These are phyloP conservation scores for Pissodes strobi DNA, from an alignment of 1,140 invertebrate species.

Conservation along the genomic window DNA sequence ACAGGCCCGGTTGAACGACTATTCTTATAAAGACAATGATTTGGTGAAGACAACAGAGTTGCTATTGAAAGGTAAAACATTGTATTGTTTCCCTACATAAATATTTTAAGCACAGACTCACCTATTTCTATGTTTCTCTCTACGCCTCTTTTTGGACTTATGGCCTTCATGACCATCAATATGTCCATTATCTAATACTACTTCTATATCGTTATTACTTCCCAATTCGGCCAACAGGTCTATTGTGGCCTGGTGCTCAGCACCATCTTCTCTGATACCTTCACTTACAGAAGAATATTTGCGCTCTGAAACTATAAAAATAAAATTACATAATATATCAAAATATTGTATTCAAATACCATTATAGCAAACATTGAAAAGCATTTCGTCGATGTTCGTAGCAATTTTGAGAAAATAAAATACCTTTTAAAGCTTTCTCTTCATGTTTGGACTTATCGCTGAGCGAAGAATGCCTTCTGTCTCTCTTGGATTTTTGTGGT, in stretches of 20 bases:
- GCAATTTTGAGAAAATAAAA: not conserved
- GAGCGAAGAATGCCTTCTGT: conserved; percentile 11
- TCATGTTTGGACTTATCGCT: conserved; percentile 11
- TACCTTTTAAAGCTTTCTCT: conserved; percentile 12
- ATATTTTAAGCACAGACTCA: too few relatives aligned
- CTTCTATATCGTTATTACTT: conserved; percentile 34
- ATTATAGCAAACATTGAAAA: not conserved
- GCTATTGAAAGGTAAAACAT: too few relatives aligned
- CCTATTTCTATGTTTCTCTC: conserved; percentile 70
- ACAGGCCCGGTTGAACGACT: too few relatives aligned
- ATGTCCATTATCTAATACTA: conserved; percentile 32
- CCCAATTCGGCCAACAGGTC: conserved; percentile 19
- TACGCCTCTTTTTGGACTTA: conserved; percentile 64
- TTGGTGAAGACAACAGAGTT: too few relatives aligned
- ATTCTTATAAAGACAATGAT: too few relatives aligned
- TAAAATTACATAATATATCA: not conserved
- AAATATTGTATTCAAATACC: not conserved
- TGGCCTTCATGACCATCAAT: conserved; percentile 39
- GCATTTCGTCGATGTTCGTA: not conserved
- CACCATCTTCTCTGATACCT: not conserved
- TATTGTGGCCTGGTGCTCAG: not conserved
- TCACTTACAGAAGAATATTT: conserved; percentile 8
- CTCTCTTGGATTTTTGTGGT: conserved; percentile 4
- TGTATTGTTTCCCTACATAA: too few relatives aligned
- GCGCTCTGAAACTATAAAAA: not conserved